These are phyloP conservation scores for Nematopogon swammerdamellus DNA, from an alignment of 2,888 invertebrate species.

Conservation along the genomic window DNA sequence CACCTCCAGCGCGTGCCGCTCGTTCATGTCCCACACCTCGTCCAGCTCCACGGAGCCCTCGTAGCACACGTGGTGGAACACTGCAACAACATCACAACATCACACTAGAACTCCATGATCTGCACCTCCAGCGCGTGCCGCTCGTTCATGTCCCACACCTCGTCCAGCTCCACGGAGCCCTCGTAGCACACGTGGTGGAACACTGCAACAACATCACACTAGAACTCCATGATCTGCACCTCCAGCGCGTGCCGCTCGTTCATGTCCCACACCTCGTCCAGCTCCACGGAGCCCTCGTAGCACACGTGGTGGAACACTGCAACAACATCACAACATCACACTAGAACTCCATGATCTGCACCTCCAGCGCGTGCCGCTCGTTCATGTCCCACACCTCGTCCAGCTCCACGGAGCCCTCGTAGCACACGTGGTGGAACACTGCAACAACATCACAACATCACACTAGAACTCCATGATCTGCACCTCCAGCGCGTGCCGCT, in stretches of 20 bases:
- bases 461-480: slow-evolving; percentile 55
- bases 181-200: slow-evolving; percentile 88
- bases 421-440: slow-evolving; percentile 88
- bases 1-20: slow-evolving; percentile 78
- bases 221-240: slow-evolving; percentile 63
- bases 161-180: slow-evolving; percentile 76
- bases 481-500: slow-evolving; percentile 78
- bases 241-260: slow-evolving; percentile 80
- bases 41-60: slow-evolving; percentile 82
- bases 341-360: slow-evolving; percentile 60
- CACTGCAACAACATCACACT: slow-evolving; percentile 59
- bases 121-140: slow-evolving; percentile 82
- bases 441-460: slow-evolving; percentile 25
- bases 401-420: slow-evolving; percentile 80
- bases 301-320: slow-evolving; percentile 85
- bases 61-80: slow-evolving; percentile 85
- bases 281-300: slow-evolving; percentile 80
- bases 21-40: slow-evolving; percentile 71
- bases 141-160: slow-evolving; percentile 73
- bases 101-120: slow-evolving; percentile 35
- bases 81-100: slow-evolving; percentile 51
- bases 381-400: slow-evolving; percentile 75
- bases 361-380: slow-evolving; percentile 77
- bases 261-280: slow-evolving; percentile 73
- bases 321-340: slow-evolving; percentile 23